Evolutionary conservation across 2,888 invertebrate genomes (phyloP).

Genomic region (Tetranychus piercei): DNA sequence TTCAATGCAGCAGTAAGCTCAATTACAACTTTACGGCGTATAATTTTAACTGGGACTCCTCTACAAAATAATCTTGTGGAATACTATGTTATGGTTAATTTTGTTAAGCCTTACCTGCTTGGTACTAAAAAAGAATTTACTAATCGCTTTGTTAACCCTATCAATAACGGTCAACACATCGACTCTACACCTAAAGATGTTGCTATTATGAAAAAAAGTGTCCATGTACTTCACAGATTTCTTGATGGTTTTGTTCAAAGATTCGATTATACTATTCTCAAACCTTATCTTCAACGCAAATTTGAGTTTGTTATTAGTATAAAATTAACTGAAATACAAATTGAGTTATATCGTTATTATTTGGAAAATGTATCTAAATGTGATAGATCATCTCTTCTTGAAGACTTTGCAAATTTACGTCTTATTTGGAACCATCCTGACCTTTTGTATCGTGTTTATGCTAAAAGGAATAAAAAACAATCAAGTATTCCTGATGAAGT

Average conservation of each 20-base stretch:
- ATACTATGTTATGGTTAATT: slow-evolving; percentile 96
- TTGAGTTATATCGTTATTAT: slow-evolving; percentile 59
- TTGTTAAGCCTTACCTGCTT: slow-evolving; percentile 84
- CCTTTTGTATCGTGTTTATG: slow-evolving; percentile 36
- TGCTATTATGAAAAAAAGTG: slow-evolving; percentile 74
- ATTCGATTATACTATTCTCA: slow-evolving; percentile 74
- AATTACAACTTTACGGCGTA: slow-evolving; percentile 62
- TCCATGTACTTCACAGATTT: slow-evolving; percentile 82
- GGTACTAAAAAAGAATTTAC: slow-evolving; percentile 82
- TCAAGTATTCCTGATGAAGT: slow-evolving; percentile 22
- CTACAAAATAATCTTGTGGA: slow-evolving; percentile 89
- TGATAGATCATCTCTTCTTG: slow-evolving; percentile 27
- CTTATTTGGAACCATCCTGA: slow-evolving; percentile 43
- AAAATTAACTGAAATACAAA: slow-evolving; percentile 58
- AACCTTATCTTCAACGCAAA: slow-evolving; percentile 84
- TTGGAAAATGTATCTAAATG: slow-evolving; percentile 43
- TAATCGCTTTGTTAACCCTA: slow-evolving; percentile 89
- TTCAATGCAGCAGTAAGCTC: slow-evolving; percentile 68
- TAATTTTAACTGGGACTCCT: slow-evolving; percentile 92
- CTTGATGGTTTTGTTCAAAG: slow-evolving; percentile 77
- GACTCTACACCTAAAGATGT: slow-evolving; percentile 82
- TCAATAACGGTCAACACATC: slow-evolving; percentile 82
- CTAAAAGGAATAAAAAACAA: slow-evolving; percentile 30
- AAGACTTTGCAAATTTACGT: slow-evolving; percentile 30
- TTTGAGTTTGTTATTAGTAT: slow-evolving; percentile 85